A percentile compares a stretch with the other conserved stretches of the same genome.
Evolutionary conservation across 2,888 invertebrate species (phyloP).

Genomic region (Belgica antarctica): DNA sequence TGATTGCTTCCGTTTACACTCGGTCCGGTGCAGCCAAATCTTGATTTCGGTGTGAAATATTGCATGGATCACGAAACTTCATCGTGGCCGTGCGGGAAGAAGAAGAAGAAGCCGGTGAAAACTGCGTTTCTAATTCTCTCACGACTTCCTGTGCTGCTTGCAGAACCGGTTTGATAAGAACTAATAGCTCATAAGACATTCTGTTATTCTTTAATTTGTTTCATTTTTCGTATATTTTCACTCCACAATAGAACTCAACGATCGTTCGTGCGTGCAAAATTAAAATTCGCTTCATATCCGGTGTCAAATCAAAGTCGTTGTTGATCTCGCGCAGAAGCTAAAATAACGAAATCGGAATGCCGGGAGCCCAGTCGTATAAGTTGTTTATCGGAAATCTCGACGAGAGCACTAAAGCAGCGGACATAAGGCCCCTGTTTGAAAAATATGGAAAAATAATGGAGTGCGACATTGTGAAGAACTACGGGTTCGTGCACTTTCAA

Average conservation of each 20-base stretch:
- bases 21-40: too few relatives aligned
- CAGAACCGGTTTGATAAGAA: background rate
- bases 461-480: conserved; percentile 97
- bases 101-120: conserved; percentile 9
- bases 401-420: conserved; percentile 83
- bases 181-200: background rate
- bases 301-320: background rate
- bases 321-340: background rate
- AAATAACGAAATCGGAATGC: conserved; percentile 67
- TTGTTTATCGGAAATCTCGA: conserved; percentile 97
- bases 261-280: conserved; percentile 6
- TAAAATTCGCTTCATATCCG: background rate
- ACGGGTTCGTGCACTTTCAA: conserved; percentile 98
- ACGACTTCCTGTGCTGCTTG: too few relatives aligned
- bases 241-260: conserved; percentile 15
- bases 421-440: conserved; percentile 91
- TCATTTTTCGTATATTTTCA: conserved; percentile 23
- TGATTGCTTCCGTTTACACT: too few relatives aligned
- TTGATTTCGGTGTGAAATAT: too few relatives aligned
- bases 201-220: conserved; percentile 6
- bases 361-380: conserved; percentile 92
- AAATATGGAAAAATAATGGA: conserved; percentile 97
- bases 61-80: too few relatives aligned
- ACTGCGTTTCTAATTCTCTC: background rate
- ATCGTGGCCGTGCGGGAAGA: too few relatives aligned